Conservation (phyloP, 2,888 invertebrate species). For the Cephus spinipes region DNA sequence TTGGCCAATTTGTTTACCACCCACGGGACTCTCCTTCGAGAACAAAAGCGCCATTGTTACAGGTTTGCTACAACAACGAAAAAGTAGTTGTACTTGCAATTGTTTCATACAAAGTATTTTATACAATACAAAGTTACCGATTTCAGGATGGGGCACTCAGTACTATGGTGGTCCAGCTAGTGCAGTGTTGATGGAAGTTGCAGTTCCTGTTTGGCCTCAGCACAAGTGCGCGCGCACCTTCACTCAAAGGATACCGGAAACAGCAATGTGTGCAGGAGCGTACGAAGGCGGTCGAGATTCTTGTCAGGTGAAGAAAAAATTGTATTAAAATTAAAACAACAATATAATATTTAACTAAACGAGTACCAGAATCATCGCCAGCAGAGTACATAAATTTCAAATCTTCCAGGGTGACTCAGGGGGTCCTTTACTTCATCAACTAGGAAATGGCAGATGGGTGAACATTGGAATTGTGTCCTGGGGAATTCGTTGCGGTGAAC, state of each 20-base stretch:
- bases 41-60: constrained; percentile 76
- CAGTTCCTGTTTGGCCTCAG: constrained; percentile 83
- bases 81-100: neutral
- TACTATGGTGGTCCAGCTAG: constrained; percentile 79
- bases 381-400: no score
- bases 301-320: constrained; percentile 74
- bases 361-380: neutral
- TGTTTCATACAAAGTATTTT: neutral
- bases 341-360: neutral
- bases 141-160: constrained; percentile 81
- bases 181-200: constrained; percentile 79
- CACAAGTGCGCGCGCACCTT: constrained; percentile 74
- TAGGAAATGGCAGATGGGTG: constrained; percentile 81
- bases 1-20: constrained; percentile 88
- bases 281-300: constrained; percentile 84
- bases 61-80: constrained; percentile 64
- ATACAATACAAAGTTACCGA: no score
- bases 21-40: constrained; percentile 71
- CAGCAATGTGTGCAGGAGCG: constrained; percentile 82
- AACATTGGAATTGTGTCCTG: constrained; percentile 86
- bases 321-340: no score
- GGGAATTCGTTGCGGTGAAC: constrained; percentile 85
- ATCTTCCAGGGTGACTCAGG: constrained; percentile 82
- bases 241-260: constrained; percentile 75
- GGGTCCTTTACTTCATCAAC: constrained; percentile 82